These are phyloP conservation scores for Tetragonula clypearis DNA, from an alignment of 1,140 invertebrate genomes.

Conservation along the genomic window DNA sequence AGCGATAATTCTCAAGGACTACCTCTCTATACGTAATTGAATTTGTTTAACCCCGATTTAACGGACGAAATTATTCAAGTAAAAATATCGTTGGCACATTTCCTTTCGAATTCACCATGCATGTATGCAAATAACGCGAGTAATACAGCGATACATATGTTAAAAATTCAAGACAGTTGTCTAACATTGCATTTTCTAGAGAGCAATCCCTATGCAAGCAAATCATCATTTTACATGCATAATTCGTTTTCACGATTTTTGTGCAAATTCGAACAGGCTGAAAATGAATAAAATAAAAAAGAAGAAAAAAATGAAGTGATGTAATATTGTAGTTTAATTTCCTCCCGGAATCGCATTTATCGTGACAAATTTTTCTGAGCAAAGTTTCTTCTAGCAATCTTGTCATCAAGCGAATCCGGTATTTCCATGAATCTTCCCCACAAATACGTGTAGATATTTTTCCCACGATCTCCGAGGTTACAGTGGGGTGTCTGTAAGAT, in stretches of 20 bases:
- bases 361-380: background rate
- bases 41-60: background rate
- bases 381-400: background rate
- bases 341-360: background rate
- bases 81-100: too few species aligned
- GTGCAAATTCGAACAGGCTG: background rate
- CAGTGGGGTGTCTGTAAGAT: slow-evolving; percentile 26
- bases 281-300: background rate
- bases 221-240: too few species aligned
- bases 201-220: background rate
- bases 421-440: slow-evolving; percentile 32
- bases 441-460: slow-evolving; percentile 30
- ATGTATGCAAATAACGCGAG: background rate
- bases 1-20: background rate
- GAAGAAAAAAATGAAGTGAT: background rate
- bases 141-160: background rate
- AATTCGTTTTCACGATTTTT: background rate
- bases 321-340: background rate
- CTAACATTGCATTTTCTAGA: background rate
- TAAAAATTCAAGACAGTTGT: background rate
- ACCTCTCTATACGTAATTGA: background rate
- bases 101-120: background rate
- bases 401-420: background rate
- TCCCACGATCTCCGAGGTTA: slow-evolving; percentile 57
- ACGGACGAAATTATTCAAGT: background rate